Conservation (phyloP, 1,140 invertebrate species). For the Calephelis virginiensis region DNA sequence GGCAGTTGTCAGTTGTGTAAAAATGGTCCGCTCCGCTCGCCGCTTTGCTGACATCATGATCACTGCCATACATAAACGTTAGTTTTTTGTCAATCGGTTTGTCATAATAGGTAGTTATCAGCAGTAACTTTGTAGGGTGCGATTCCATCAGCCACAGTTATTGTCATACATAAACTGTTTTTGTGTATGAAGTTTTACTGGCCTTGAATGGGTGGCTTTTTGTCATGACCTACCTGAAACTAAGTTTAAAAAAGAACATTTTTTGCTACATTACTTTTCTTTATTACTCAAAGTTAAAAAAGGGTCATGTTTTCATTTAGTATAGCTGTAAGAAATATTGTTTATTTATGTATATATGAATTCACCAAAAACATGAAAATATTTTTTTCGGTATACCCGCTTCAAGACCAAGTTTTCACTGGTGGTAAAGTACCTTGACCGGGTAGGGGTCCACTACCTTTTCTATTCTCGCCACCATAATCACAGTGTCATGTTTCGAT, state of each 20-base stretch:
- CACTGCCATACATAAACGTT: constrained; percentile 30
- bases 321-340: no score
- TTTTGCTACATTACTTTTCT: no score
- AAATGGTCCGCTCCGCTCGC: constrained; percentile 12
- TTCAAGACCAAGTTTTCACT: no score
- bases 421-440: no score
- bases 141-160: constrained; percentile 36
- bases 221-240: not conserved
- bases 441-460: no score
- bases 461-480: no score
- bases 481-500: no score
- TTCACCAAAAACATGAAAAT: no score
- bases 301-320: not conserved
- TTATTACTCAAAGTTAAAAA: no score
- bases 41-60: constrained; percentile 20
- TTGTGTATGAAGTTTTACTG: constrained; percentile 18
- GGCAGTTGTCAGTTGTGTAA: not conserved
- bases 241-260: no score
- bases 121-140: constrained; percentile 40
- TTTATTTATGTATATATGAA: no score
- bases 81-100: constrained; percentile 45
- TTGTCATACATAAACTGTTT: constrained; percentile 26
- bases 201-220: constrained; percentile 12
- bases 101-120: constrained; percentile 56
- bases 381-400: no score